Base-by-base conservation (phyloP, 2,888 invertebrate genomes). In the Sphaeridia pumilis region DNA sequence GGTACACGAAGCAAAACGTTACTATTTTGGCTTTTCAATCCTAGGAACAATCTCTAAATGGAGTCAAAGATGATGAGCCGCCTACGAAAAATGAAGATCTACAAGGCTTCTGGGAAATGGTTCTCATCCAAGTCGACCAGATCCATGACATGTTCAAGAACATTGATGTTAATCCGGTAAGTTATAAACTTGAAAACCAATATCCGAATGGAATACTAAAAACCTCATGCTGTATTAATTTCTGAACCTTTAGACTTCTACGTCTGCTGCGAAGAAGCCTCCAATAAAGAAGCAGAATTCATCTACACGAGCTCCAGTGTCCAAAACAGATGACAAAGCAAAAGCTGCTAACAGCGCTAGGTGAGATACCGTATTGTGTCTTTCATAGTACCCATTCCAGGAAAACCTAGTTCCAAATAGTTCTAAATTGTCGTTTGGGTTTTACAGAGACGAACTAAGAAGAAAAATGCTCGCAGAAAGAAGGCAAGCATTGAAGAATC, bases 41-140 rank as follows among this genome's bases (percentile, higher is more conserved):
- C 14, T 4, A 63, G 61, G 54, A 58, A 45, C 58, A 55, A 38
- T 41, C 45, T 35, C 21, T 22, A 12, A 49, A 55, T 10, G 57
- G 62, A 31, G 49, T 52, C 4, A 25, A 46, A 2, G 55, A 77
- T 24, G 84, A 81, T 58, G 89, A 89, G 67, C 83, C 81, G 58
- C 90, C 87, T 72, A 93, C 93, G 7, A 92, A 89, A 1, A 74
- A 80, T 60, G 83, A 86, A 65, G 95, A 95, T 71, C 75, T 95
- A 58, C 88, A 87, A 66, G 95, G 94, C 1, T 95, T 95, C 75
- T 95, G 94, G 94, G 94, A 95, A 71, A 92, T 95, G 90, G 89
- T 94, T 26, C 82, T 84, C 70, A 76, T 94, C 46, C 93, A 94
- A 73, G 85, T 94, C 21, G 79, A 81, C 56, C 86, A 92, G 67